Conservation (phyloP, 2,113 vertebrate genomes). For the Rafetus swinhoei region DNA sequence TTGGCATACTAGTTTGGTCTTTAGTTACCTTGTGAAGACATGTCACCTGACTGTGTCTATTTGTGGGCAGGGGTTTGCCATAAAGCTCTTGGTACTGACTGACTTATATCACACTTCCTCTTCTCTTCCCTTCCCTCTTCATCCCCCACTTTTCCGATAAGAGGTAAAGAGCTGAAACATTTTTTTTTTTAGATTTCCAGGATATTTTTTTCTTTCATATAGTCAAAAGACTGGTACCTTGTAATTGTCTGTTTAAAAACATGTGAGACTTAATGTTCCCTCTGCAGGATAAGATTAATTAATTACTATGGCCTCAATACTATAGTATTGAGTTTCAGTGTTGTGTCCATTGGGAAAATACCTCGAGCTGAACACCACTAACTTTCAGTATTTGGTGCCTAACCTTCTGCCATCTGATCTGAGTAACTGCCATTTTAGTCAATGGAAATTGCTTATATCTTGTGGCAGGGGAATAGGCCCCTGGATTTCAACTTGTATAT, state of each 20-base stretch:
- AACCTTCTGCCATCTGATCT: constrained; percentile 4
- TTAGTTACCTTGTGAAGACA: not conserved
- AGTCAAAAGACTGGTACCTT: not conserved
- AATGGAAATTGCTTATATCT: not conserved
- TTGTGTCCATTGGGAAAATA: constrained; percentile 16
- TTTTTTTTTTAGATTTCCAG: not conserved
- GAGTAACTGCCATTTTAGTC: not conserved
- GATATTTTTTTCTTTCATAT: not conserved
- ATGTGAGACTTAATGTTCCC: not conserved
- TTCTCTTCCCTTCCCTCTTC: not conserved
- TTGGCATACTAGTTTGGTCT: not conserved
- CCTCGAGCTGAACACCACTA: constrained; percentile 11
- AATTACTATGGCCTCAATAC: not conserved
- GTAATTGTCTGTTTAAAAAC: not conserved
- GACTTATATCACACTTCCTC: not conserved
- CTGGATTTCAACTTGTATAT: constrained; percentile 72
- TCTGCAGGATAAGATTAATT: not conserved
- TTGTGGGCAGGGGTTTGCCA: not conserved
- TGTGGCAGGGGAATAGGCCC: not conserved
- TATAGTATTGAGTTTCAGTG: constrained; percentile 16
- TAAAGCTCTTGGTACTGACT: not conserved
- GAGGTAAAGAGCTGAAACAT: not conserved
- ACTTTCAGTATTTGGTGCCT: constrained; percentile 13
- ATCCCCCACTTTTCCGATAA: not conserved
- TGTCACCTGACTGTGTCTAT: not conserved